Percentiles rank a stretch among this genome's conserved stretches.
phyloP scores from a whole-genome alignment of 2,888 invertebrate genomes.

The Lithosia quadra region DNA sequence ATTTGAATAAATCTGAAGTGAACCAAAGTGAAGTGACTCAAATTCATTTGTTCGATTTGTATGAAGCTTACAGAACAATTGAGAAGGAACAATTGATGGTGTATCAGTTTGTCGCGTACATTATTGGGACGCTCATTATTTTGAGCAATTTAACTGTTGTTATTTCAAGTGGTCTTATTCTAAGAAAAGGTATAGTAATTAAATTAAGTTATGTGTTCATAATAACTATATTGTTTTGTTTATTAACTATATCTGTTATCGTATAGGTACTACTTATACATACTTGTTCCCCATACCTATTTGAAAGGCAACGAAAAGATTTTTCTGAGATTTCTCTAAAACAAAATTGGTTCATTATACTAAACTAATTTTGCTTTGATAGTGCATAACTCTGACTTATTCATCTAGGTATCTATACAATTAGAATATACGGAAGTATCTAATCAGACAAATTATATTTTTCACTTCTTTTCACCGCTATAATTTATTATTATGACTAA shows the following conservation, averaged over 20 bases:
- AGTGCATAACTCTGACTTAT: neutral
- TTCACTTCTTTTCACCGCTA: too few species aligned
- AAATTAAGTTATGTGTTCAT: neutral
- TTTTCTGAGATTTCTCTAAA: too few species aligned
- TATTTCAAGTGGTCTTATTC: conserved; percentile 88
- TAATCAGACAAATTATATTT: neutral
- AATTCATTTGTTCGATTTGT: conserved; percentile 63
- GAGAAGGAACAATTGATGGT: conserved; percentile 77
- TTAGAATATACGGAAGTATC: neutral
- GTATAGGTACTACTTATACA: too few species aligned
- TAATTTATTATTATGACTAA: too few species aligned
- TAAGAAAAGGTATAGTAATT: conserved; percentile 83
- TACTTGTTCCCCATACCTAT: too few species aligned
- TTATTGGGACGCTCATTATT: conserved; percentile 86
- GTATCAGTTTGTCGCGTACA: conserved; percentile 86
- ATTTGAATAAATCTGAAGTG: conserved; percentile 62
- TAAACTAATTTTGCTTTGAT: neutral
- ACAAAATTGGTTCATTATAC: too few species aligned
- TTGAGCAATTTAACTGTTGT: conserved; percentile 88
- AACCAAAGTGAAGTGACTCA: conserved; percentile 69
- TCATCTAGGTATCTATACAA: neutral
- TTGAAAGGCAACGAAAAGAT: neutral
- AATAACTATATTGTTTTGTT: neutral
- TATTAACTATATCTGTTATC: neutral
- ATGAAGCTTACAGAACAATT: conserved; percentile 69